Base-by-base conservation (phyloP, 2,888 invertebrate genomes). In the Drosophila pseudotalamancana region DNA sequence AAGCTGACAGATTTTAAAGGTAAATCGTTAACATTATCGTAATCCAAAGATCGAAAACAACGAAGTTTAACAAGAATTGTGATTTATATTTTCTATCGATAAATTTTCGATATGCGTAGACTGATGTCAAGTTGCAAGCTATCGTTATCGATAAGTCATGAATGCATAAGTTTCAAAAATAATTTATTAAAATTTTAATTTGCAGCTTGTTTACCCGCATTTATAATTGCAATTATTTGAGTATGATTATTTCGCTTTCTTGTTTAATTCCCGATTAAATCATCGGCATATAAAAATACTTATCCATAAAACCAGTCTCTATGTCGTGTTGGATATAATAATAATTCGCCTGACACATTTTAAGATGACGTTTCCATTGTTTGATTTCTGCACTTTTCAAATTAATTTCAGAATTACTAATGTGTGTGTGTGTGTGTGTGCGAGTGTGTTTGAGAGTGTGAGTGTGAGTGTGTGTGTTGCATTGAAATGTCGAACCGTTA, bases 291-390 rank as follows among this genome's bases (percentile, higher is more conserved):
- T 31, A 19, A 43, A n/a, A 18, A 42, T 56, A 59, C 68, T 60
- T 48, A 60, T 55, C 34, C 56, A 14, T 16, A 61, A n/a, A 74
- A 70, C 64, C 63, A 53, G 56, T 73, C 65, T 32, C 35, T 1
- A 19, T 18, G 34, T 53, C 49, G 48, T 69, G 61, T 37, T 51
- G 21, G 54, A 50, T 5, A 11, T 14, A 14, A 32, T 14, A n/a
- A n/a, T n/a, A n/a, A n/a, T 45, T 27, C 18, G 34, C 42, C n/a
- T 27, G 54, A 49, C 54, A 37, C 27, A 23, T 27, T 18, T 50
- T 21, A 31, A 48, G 29, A 45, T 70, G 56, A 40, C 51, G 42
- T 35, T 62, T 62, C 21, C n/a, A 19, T 39, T 60, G 14, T 39
- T 5, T 4, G 11, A 2, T 39, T 37, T 25, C 39, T 12, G 27